phyloP scores from a whole-genome alignment of 2,888 invertebrate species.

The Adelphocoris suturalis region DNA sequence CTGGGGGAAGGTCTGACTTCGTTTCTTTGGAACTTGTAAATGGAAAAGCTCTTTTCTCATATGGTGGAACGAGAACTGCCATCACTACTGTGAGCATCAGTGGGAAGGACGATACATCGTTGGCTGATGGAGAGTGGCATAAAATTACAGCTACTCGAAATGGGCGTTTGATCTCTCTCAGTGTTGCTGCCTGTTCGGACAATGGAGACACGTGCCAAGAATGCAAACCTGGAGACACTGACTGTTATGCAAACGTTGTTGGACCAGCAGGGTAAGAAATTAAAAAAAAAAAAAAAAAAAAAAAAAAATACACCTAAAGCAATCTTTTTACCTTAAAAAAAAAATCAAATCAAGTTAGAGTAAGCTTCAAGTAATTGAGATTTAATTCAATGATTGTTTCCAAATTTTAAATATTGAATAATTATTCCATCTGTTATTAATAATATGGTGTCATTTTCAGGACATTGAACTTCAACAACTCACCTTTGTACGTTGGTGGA shows the following conservation, averaged over 20 bases:
- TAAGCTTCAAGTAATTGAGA: too few species aligned
- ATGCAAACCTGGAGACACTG: constrained; percentile 89
- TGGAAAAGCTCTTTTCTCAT: constrained; percentile 92
- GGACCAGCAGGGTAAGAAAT: constrained; percentile 91
- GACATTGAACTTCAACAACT: constrained; percentile 93
- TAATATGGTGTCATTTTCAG: constrained; percentile 80
- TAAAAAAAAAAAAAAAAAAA: too few species aligned
- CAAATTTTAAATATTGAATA: too few species aligned
- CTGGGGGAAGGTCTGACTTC: constrained; percentile 94
- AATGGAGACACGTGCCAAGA: constrained; percentile 93
- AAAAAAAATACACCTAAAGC: too few species aligned
- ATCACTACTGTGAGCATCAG: constrained; percentile 88
- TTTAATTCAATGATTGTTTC: too few species aligned
- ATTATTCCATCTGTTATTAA: background rate
- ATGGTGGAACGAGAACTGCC: constrained; percentile 92
- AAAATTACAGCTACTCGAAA: constrained; percentile 94
- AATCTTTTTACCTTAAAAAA: too few species aligned
- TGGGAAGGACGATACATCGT: constrained; percentile 81
- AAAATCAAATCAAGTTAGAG: too few species aligned
- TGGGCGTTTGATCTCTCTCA: constrained; percentile 91
- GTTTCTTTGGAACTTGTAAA: constrained; percentile 92
- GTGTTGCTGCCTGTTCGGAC: constrained; percentile 89
- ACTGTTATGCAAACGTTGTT: constrained; percentile 91
- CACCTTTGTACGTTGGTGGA: constrained; percentile 92
- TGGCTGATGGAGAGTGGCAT: constrained; percentile 94